Evolutionary conservation across 2,113 vertebrate species (phyloP).

Genomic region (Aplodontia rufa): DNA sequence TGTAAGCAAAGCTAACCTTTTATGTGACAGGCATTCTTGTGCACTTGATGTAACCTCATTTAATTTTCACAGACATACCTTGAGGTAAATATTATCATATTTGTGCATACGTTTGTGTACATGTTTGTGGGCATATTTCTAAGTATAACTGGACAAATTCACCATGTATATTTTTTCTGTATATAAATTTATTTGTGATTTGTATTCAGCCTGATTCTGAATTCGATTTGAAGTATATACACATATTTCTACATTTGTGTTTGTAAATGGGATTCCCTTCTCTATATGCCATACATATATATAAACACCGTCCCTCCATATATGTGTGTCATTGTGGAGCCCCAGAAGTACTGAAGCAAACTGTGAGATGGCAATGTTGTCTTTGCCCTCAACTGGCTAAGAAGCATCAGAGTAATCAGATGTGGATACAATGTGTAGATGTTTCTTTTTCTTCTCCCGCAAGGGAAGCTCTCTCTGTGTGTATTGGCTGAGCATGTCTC

Average conservation of each 20-base stretch:
- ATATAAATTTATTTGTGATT: neutral
- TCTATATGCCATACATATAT: neutral
- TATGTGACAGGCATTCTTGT: neutral
- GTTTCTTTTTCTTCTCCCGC: constrained; percentile 21
- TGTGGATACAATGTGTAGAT: neutral
- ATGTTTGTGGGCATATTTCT: neutral
- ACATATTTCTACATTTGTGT: neutral
- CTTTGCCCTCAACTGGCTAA: neutral
- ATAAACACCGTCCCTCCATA: neutral
- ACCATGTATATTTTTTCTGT: neutral
- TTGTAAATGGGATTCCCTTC: neutral
- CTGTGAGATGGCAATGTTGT: neutral
- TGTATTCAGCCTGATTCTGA: neutral
- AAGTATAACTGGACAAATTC: neutral
- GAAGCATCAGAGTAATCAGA: neutral
- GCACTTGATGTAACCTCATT: neutral
- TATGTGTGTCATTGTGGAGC: neutral
- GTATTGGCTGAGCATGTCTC: neutral
- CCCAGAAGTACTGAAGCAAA: neutral
- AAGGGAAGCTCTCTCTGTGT: neutral
- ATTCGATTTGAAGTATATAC: neutral
- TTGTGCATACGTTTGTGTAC: neutral
- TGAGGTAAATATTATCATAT: neutral
- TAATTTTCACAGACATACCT: neutral
- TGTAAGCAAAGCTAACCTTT: neutral